Evolutionary conservation across 2,888 invertebrate species (phyloP), one percentile per base, ranked within the genome.

Genomic region (Teleogryllus oceanicus): DNA sequence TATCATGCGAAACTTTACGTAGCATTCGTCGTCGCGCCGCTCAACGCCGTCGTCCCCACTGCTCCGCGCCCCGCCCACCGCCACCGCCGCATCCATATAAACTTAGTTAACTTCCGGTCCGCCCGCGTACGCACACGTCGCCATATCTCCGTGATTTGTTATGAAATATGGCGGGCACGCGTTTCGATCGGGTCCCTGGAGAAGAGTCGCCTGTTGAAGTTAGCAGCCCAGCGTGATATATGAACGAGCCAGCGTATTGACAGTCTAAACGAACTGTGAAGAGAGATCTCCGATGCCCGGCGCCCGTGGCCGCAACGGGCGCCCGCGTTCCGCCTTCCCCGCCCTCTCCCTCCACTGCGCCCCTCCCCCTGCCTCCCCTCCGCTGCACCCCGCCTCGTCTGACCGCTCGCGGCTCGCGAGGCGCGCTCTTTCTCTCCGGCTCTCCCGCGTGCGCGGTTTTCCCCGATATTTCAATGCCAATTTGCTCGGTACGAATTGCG

Each of bases 231-330:
- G 62, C 62, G 62, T 62, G 62, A 62, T 62, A 62, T 62, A 62
- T 62, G 62, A 62, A n/a, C 62, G 62, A 62, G n/a, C 62, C n/a
- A 13, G 13, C 62, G 62, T 62, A 62, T 62, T 62, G 62, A 62
- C 62, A 62, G 62, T 62, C 62, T 62, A 62, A 62, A 62, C 62
- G 62, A 62, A 62, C 62, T 62, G 62, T 62, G 62, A 62, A 62
- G 62, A 62, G 62, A 62, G 62, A 62, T 37, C 37, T 37, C 37
- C 37, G 37, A 37, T 37, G 37, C 37, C 37, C 37, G 37, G 4
- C 37, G 37, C 37, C 37, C 37, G 37, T 37, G 37, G 37, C 37
- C 37, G 37, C 37, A 37, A 37, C 37, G 37, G 37, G 37, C 8
- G 0, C 37, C 5, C 5, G 37, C 37, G 37, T 37, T 37, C 37